Percentiles rank a stretch among this genome's conserved stretches.
Conservation (phyloP, 2,797 vertebrate genomes). For the Apogon hyalosoma region DNA sequence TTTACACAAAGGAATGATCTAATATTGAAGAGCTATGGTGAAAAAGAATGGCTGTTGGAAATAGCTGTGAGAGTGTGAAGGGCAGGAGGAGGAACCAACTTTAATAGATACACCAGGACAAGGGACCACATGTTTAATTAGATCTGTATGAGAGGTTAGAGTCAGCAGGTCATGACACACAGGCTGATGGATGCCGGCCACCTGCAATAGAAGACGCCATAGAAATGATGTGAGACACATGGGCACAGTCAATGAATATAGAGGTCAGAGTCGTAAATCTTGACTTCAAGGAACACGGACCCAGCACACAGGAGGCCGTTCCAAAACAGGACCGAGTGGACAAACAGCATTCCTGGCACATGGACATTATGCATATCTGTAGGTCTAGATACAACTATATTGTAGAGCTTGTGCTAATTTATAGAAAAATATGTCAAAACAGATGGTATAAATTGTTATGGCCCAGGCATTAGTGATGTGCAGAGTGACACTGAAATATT, state of each 20-base stretch:
- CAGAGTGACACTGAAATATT: too few relatives aligned
- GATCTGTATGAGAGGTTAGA: conserved; percentile 54
- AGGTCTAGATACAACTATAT: too few relatives aligned
- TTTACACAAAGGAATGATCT: background rate
- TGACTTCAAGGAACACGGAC: conserved; percentile 16
- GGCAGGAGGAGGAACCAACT: conserved; percentile 6
- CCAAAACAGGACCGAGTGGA: conserved; percentile 19
- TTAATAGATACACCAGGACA: conserved; percentile 22
- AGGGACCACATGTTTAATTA: conserved; percentile 54
- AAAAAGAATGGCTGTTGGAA: background rate
- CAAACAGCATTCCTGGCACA: conserved; percentile 13
- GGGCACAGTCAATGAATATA: conserved; percentile 30
- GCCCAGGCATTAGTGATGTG: too few relatives aligned
- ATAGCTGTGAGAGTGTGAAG: conserved; percentile 15
- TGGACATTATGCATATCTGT: conserved; percentile 3
- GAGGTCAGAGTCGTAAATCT: conserved; percentile 58
- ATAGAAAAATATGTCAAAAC: too few relatives aligned
- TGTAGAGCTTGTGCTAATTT: too few relatives aligned
- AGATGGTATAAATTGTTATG: too few relatives aligned
- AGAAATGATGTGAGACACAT: conserved; percentile 28
- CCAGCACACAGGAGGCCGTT: conserved; percentile 17
- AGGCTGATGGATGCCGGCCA: conserved; percentile 49
- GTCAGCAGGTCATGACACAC: conserved; percentile 49
- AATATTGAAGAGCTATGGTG: background rate
- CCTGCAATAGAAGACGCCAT: conserved; percentile 23